phyloP scores from a whole-genome alignment of 2,113 vertebrate genomes.

The Indicator maculatus region DNA sequence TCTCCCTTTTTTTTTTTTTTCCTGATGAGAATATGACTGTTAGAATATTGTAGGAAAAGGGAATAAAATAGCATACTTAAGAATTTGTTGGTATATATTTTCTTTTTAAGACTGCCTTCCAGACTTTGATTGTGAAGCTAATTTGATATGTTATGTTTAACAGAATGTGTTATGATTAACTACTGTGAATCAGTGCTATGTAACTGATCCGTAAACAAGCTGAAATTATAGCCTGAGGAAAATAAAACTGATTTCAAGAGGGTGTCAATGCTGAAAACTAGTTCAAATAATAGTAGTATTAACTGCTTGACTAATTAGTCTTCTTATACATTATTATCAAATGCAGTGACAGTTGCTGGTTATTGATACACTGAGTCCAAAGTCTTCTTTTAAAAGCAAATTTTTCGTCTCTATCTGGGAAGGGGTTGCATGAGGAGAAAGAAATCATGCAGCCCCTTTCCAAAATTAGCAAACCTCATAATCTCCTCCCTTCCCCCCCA shows the following conservation, averaged over 20 bases:
- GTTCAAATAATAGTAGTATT: constrained; percentile 38
- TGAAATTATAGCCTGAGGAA: background rate
- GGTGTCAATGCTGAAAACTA: constrained; percentile 12
- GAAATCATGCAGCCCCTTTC: background rate
- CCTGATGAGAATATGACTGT: background rate
- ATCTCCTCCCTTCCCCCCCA: background rate
- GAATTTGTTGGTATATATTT: background rate
- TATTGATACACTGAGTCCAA: background rate
- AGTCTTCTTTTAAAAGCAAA: background rate
- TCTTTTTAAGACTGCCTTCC: background rate
- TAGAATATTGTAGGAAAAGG: background rate
- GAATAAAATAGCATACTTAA: background rate
- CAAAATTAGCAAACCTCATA: background rate
- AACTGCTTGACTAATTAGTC: constrained; percentile 44
- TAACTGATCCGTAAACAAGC: background rate
- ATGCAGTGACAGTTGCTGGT: background rate
- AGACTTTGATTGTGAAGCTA: background rate
- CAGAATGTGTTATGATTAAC: background rate
- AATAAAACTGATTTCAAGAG: constrained; percentile 13
- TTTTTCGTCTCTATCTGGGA: background rate
- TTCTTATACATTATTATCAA: constrained; percentile 28
- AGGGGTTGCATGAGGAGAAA: background rate
- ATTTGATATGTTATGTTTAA: background rate
- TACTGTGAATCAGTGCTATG: background rate
- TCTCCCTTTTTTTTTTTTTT: background rate